These are phyloP conservation scores for Megastigmus dorsalis DNA, from an alignment of 2,888 invertebrate species.

Conservation along the genomic window DNA sequence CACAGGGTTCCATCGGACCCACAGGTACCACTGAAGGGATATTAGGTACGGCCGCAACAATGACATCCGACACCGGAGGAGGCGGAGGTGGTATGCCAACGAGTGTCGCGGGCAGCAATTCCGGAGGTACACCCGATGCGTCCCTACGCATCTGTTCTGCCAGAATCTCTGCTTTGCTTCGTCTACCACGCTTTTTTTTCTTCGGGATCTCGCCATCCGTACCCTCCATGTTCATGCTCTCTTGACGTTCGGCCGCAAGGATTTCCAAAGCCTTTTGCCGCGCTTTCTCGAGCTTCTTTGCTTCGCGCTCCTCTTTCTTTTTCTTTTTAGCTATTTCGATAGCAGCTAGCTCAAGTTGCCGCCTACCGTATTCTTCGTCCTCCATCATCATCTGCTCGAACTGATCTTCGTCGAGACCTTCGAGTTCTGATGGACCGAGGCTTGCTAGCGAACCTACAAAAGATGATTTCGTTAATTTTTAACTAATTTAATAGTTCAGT, in stretches of 20 bases:
- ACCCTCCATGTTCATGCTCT: slow-evolving; percentile 67
- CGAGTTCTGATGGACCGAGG: slow-evolving; percentile 68
- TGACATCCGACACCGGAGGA: slow-evolving; percentile 34
- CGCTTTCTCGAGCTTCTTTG: slow-evolving; percentile 70
- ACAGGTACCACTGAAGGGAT: slow-evolving; percentile 57
- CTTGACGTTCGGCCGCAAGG: slow-evolving; percentile 66
- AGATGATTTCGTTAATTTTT: not conserved
- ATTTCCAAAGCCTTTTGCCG: slow-evolving; percentile 70
- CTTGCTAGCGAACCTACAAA: slow-evolving; percentile 66
- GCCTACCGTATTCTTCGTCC: slow-evolving; percentile 78
- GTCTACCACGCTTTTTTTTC: slow-evolving; percentile 72
- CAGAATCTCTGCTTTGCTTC: slow-evolving; percentile 72
- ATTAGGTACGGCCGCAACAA: slow-evolving; percentile 57
- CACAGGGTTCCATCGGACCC: slow-evolving; percentile 44
- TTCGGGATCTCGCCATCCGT: slow-evolving; percentile 70
- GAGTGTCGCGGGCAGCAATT: slow-evolving; percentile 35
- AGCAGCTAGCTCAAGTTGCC: slow-evolving; percentile 76
- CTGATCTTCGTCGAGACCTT: slow-evolving; percentile 71
- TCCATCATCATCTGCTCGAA: slow-evolving; percentile 78
- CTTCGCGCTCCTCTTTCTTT: slow-evolving; percentile 71
- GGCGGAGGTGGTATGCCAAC: slow-evolving; percentile 15
- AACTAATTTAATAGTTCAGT: no score
- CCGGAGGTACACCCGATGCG: slow-evolving; percentile 60
- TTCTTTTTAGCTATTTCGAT: slow-evolving; percentile 72
- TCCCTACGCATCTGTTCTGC: slow-evolving; percentile 73